A percentile compares a stretch with the other conserved stretches of the same genome.
Evolutionary conservation across 2,797 vertebrate genomes (phyloP).

Genomic region (Triplophysa yarkandensis): DNA sequence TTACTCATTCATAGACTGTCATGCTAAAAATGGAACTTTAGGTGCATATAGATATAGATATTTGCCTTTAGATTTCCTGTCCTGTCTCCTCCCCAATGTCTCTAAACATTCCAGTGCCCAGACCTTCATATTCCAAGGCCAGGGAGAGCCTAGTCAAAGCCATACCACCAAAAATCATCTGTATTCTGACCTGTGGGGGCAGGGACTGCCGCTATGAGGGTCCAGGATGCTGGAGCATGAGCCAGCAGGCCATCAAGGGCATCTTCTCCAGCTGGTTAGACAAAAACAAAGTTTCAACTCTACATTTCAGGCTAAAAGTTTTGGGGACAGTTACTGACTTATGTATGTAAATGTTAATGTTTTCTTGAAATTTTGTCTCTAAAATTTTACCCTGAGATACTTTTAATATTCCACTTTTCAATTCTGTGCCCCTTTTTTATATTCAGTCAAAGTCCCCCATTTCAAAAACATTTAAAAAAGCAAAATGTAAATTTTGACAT

Average conservation of each 20-base stretch:
- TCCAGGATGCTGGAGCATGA: slow-evolving; percentile 76
- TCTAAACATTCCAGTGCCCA: slow-evolving; percentile 70
- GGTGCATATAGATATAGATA: not conserved
- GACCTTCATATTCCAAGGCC: slow-evolving; percentile 79
- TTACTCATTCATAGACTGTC: not conserved
- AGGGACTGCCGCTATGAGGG: slow-evolving; percentile 81
- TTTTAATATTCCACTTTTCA: no score
- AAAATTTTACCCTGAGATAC: no score
- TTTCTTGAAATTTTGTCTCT: no score
- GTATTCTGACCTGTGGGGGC: slow-evolving; percentile 80
- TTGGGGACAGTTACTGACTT: no score
- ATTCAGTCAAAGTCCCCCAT: no score
- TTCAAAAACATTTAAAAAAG: no score
- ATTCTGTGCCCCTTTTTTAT: no score
- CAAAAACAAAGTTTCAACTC: not conserved
- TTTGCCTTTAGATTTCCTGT: slow-evolving; percentile 9
- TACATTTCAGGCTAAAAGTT: not conserved
- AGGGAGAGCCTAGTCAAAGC: slow-evolving; percentile 80
- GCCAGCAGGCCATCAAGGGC: slow-evolving; percentile 79
- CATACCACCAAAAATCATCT: slow-evolving; percentile 79
- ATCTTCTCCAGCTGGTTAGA: slow-evolving; percentile 82
- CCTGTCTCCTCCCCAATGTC: slow-evolving; percentile 53
- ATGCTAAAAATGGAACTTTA: not conserved
- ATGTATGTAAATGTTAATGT: no score
- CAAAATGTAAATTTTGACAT: no score